These are phyloP conservation scores for Tichodroma muraria DNA, from an alignment of 2,113 vertebrate species.

Conservation along the genomic window DNA sequence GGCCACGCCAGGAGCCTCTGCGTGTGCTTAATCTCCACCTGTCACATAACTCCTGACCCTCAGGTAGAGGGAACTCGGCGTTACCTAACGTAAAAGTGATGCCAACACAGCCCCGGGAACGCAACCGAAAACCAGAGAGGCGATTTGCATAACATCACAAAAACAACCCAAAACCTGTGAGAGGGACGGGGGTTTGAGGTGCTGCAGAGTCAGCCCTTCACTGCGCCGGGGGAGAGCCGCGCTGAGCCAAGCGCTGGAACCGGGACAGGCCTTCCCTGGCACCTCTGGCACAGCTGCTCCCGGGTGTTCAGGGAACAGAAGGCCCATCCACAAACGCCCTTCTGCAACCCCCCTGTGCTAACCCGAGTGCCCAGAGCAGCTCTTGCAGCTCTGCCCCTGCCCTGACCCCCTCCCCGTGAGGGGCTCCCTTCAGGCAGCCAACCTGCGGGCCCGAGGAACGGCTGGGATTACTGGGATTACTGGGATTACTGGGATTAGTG, in stretches of 20 bases:
- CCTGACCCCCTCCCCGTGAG: background rate
- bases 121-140: background rate
- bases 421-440: background rate
- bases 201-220: background rate
- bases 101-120: background rate
- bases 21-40: background rate
- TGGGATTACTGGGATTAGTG: background rate
- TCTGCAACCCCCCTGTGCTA: background rate
- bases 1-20: background rate
- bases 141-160: background rate
- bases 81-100: background rate
- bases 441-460: rapidly evolving
- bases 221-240: no score
- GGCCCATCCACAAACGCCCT: background rate
- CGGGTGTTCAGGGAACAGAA: background rate
- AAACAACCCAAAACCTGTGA: background rate
- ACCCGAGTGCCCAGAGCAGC: background rate
- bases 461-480: background rate
- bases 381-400: background rate
- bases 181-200: background rate
- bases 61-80: background rate
- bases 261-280: background rate
- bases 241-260: no score
- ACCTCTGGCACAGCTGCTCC: background rate
- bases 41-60: background rate